These are phyloP conservation scores for Eremobia ochroleuca DNA, from an alignment of 2,888 invertebrate genomes.

Conservation along the genomic window DNA sequence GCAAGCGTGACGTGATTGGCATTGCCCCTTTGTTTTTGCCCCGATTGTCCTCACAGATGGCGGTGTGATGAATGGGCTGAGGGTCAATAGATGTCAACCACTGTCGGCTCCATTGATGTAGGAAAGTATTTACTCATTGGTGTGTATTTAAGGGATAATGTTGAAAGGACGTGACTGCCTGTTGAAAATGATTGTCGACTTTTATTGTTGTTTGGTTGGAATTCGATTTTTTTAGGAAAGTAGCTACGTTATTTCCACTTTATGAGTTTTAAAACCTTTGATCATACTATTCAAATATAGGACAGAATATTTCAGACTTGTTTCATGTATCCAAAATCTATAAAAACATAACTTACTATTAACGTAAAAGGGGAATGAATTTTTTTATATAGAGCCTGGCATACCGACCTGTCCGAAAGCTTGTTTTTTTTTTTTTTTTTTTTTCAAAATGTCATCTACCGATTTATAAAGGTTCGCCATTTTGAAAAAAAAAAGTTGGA, in stretches of 20 bases:
- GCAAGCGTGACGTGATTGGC: conserved; percentile 60
- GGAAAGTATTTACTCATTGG: conserved; percentile 67
- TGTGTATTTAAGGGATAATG: conserved; percentile 61
- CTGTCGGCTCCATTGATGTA: conserved; percentile 63
- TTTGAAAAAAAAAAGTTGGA: not conserved
- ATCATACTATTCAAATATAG: not conserved
- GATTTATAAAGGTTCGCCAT: too few species aligned
- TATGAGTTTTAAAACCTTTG: not conserved
- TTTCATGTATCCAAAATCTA: not conserved
- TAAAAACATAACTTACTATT: too few species aligned
- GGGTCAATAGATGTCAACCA: conserved; percentile 72
- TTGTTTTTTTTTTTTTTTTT: too few species aligned
- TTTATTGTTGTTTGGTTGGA: conserved; percentile 35
- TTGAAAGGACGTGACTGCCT: conserved; percentile 35
- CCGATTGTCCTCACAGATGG: conserved; percentile 65
- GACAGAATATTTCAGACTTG: not conserved
- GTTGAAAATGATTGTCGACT: conserved; percentile 38
- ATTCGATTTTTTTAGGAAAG: conserved; percentile 15
- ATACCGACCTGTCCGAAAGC: too few species aligned
- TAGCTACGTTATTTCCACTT: not conserved
- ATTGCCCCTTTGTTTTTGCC: conserved; percentile 68
- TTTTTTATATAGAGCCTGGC: not conserved
- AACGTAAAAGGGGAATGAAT: not conserved
- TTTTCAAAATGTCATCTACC: too few species aligned
- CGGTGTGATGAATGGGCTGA: conserved; percentile 68